These are phyloP conservation scores for Chrysomallon squamiferum DNA, from an alignment of 1,140 invertebrate species.

Conservation along the genomic window DNA sequence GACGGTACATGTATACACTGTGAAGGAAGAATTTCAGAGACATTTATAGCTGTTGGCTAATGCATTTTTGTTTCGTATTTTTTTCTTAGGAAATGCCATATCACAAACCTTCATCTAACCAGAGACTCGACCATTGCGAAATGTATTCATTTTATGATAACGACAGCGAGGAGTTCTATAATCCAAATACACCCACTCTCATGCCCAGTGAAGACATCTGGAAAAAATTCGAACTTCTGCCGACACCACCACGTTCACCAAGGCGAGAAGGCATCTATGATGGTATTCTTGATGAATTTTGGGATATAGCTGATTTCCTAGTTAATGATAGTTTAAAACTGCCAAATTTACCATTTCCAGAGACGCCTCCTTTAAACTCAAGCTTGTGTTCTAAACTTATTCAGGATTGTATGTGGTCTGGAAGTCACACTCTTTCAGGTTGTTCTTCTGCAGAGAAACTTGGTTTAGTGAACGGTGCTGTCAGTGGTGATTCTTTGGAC, in stretches of 20 bases:
- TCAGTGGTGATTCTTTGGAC: slow-evolving; percentile 15
- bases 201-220: slow-evolving; percentile 64
- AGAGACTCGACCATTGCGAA: not conserved
- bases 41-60: no score
- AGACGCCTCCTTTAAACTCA: slow-evolving; percentile 25
- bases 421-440: slow-evolving; percentile 8
- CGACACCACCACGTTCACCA: slow-evolving; percentile 54
- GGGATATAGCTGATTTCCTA: slow-evolving; percentile 25
- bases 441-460: slow-evolving; percentile 22
- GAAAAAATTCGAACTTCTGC: slow-evolving; percentile 67
- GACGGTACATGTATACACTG: no score
- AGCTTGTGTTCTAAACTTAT: slow-evolving; percentile 47
- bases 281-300: slow-evolving; percentile 20
- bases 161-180: slow-evolving; percentile 15
- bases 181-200: slow-evolving; percentile 19
- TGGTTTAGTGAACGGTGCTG: not conserved
- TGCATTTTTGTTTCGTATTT: no score
- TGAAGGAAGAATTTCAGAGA: no score
- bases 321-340: slow-evolving; percentile 14
- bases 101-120: not conserved
- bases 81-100: slow-evolving; percentile 1
- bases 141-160: slow-evolving; percentile 12
- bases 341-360: slow-evolving; percentile 27
- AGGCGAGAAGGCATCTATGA: slow-evolving; percentile 40
- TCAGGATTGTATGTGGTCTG: slow-evolving; percentile 75